These are phyloP conservation scores for Oceanodroma leucorhoa DNA, from an alignment of 2,797 vertebrate genomes.

Conservation along the genomic window DNA sequence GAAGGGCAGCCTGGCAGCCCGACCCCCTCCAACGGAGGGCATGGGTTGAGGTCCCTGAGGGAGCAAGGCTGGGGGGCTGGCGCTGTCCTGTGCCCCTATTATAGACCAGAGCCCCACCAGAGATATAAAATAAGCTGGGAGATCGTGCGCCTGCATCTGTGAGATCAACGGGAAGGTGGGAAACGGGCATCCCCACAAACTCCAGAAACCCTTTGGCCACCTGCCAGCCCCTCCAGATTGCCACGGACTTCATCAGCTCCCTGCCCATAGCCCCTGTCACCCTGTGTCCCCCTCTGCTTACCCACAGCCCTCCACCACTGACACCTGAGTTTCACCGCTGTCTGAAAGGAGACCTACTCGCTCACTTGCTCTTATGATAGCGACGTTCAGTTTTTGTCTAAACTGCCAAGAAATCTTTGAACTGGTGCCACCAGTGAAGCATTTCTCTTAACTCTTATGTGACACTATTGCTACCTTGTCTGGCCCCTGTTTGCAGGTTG, in stretches of 20 bases:
- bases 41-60: background rate
- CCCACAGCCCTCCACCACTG: background rate
- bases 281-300: background rate
- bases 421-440: background rate
- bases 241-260: rapidly evolving
- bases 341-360: background rate
- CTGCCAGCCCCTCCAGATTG: background rate
- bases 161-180: background rate
- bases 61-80: background rate
- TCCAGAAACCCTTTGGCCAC: background rate
- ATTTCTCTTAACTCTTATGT: background rate
- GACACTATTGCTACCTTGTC: background rate
- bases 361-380: background rate
- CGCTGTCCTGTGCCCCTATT: background rate
- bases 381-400: rapidly evolving
- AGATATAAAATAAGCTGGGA: background rate
- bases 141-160: rapidly evolving
- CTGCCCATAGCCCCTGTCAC: background rate
- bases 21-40: rapidly evolving
- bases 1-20: background rate
- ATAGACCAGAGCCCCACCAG: background rate
- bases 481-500: background rate
- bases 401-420: constrained; percentile 2
- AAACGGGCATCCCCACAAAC: background rate
- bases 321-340: background rate